A percentile compares a stretch with the other conserved stretches of the same genome.
Conservation (phyloP, 2,113 vertebrate species). For the Ictidomys tridecemlineatus region DNA sequence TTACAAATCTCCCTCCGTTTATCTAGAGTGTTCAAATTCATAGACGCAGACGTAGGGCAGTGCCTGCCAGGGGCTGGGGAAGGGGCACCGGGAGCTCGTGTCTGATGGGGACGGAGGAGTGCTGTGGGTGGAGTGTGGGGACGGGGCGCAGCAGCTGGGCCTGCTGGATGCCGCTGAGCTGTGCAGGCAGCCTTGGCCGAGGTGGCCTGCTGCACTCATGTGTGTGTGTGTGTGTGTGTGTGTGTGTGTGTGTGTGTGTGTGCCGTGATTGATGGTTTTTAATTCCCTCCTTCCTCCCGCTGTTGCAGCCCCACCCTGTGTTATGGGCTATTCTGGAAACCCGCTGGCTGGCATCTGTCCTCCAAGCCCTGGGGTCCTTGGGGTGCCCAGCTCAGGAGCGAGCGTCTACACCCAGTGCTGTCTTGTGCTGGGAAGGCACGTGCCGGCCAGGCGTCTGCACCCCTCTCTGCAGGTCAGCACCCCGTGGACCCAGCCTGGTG, state of each 20-base stretch:
- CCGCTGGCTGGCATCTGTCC: no score
- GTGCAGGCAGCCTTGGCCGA: fast-evolving
- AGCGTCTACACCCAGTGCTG: fast-evolving
- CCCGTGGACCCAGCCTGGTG: fast-evolving
- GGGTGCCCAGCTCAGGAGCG: not conserved
- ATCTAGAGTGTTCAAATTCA: not conserved
- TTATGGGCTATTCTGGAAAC: not conserved
- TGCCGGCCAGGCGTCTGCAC: fast-evolving
- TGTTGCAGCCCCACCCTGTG: fast-evolving
- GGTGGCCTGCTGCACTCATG: fast-evolving
- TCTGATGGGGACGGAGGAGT: fast-evolving
- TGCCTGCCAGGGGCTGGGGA: no score
- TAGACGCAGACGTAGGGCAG: not conserved
- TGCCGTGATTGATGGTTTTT: no score
- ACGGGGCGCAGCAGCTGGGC: fast-evolving
- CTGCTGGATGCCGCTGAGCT: fast-evolving
- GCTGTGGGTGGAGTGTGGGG: fast-evolving
- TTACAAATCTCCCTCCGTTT: not conserved
- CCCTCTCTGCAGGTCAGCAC: not conserved
- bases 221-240: no score
- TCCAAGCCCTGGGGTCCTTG: not conserved
- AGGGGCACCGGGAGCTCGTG: no score
- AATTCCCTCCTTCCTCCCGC: no score
- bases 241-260: no score
- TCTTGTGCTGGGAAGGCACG: fast-evolving